Evolutionary conservation across 1,140 invertebrate species (phyloP).

Genomic region (Tetraneura akinire): DNA sequence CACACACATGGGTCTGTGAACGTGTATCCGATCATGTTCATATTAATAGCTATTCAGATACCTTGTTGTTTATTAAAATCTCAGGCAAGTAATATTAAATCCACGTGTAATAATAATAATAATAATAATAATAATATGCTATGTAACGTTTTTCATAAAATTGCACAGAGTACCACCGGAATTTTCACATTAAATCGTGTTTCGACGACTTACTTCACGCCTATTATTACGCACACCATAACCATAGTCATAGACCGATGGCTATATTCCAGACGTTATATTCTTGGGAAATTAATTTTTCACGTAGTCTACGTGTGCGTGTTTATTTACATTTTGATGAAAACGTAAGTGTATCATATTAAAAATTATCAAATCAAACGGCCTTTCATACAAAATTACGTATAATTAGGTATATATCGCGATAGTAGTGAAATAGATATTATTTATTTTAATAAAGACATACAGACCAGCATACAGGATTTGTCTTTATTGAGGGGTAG

Average conservation of each 20-base stretch:
- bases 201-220: not conserved
- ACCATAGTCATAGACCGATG: constrained; percentile 10
- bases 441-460: too few species aligned
- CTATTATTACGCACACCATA: not conserved
- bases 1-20: not conserved
- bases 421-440: too few species aligned
- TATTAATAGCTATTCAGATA: not conserved
- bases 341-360: not conserved
- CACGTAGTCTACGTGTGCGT: not conserved
- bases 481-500: too few species aligned
- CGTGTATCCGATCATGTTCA: constrained; percentile 20
- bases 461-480: too few species aligned
- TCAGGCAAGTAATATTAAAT: constrained; percentile 2
- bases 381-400: too few species aligned
- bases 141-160: not conserved
- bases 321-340: not conserved
- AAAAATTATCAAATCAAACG: too few species aligned
- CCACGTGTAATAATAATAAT: not conserved
- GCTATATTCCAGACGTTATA: not conserved
- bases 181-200: not conserved
- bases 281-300: constrained; percentile 27
- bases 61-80: not conserved
- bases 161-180: not conserved
- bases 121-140: too few species aligned
- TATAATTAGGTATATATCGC: too few species aligned